phyloP scores from a whole-genome alignment of 2,888 invertebrate species.

The Eupelmus urozonus region DNA sequence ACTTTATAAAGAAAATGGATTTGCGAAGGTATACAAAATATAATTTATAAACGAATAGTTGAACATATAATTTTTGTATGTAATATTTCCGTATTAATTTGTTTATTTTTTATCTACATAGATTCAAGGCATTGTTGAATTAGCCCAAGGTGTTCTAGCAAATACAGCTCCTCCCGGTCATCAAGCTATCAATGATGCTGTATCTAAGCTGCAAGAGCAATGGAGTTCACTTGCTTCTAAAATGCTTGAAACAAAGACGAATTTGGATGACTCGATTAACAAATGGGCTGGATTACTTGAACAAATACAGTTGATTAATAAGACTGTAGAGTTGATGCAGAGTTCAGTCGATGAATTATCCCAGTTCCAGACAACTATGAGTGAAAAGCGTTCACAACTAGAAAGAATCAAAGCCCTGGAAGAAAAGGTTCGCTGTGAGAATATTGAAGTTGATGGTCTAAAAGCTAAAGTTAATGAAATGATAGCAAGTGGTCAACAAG shows the following conservation, averaged over 20 bases:
- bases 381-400: constrained; percentile 91
- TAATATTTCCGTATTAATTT: no score
- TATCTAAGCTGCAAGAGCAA: constrained; percentile 90
- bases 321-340: constrained; percentile 89
- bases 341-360: constrained; percentile 85
- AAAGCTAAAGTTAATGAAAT: constrained; percentile 92
- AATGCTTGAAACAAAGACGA: constrained; percentile 93
- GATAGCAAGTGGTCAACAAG: constrained; percentile 90
- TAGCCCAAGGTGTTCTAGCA: constrained; percentile 93
- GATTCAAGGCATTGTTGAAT: constrained; percentile 89
- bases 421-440: constrained; percentile 92
- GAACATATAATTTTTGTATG: no score
- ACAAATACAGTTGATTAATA: constrained; percentile 90
- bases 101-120: constrained; percentile 40
- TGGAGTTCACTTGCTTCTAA: constrained; percentile 92
- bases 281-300: constrained; percentile 95
- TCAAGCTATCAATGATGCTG: constrained; percentile 88
- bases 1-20: constrained; percentile 95
- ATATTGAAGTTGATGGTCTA: constrained; percentile 91
- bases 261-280: constrained; percentile 91
- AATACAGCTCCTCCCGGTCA: constrained; percentile 95
- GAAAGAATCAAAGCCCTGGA: constrained; percentile 91
- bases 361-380: constrained; percentile 88
- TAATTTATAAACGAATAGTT: background rate
- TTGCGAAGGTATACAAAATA: constrained; percentile 83